A percentile compares a stretch with the other conserved stretches of the same genome.
Evolutionary conservation across 1,140 invertebrate genomes (phyloP).

Genomic region (Hyphantria cunea): DNA sequence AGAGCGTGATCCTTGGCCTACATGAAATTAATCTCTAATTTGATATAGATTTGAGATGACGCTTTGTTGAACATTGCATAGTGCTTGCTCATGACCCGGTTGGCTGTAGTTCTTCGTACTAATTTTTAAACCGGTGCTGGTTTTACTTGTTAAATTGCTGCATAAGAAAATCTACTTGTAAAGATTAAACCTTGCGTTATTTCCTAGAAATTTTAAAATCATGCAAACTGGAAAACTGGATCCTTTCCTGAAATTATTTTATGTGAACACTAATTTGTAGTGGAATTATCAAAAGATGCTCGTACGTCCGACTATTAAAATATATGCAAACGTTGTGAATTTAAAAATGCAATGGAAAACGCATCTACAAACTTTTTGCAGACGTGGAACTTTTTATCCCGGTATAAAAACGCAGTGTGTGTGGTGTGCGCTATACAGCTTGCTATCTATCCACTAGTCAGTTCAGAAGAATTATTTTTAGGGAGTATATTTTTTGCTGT

Average conservation of each 20-base stretch:
- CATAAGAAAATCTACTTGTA: too few relatives aligned
- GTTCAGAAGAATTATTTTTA: conserved; percentile 64
- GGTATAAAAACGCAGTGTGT: conserved; percentile 23
- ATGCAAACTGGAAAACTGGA: not conserved
- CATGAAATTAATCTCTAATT: too few relatives aligned
- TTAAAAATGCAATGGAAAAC: conserved; percentile 16
- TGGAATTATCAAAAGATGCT: conserved; percentile 7
- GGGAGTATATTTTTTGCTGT: conserved; percentile 64
- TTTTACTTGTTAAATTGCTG: too few relatives aligned
- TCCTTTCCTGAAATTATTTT: conserved; percentile 7
- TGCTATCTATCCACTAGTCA: conserved; percentile 31
- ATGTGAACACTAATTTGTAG: conserved; percentile 3
- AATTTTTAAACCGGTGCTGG: too few relatives aligned
- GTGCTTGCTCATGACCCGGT: too few relatives aligned
- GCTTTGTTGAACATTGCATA: too few relatives aligned
- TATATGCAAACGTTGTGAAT: conserved; percentile 23
- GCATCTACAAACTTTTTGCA: conserved; percentile 9
- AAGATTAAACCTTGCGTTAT: too few relatives aligned
- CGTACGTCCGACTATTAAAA: conserved; percentile 7
- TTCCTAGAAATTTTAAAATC: conserved; percentile 12
- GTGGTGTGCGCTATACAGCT: conserved; percentile 6
- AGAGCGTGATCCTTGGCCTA: too few relatives aligned
- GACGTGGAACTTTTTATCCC: conserved; percentile 9
- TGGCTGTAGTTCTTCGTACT: too few relatives aligned
- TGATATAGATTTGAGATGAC: too few relatives aligned